Evolutionary conservation across 2,113 vertebrate genomes (phyloP), one percentile per base, ranked within the genome.

Genomic region (Cygnus buccinator): DNA sequence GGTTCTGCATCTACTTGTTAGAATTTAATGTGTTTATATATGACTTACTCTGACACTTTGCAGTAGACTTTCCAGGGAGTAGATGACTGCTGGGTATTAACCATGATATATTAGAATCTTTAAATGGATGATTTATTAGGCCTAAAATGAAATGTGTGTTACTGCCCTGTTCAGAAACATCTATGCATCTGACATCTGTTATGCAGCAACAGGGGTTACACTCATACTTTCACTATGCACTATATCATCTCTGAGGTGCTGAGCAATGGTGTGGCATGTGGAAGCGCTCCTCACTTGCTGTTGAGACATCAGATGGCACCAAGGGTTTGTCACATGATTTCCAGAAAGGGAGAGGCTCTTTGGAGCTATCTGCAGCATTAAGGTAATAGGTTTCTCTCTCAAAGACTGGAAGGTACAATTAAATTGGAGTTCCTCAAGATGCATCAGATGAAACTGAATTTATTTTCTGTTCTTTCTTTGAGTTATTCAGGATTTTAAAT

Each of bases 371-470:
- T 85, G 48, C 29, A 43, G 7, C 1, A 19, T 57, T 57, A 48
- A 31, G n/a, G 43, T 31, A 12, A 19, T 39, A 13, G 43, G 3
- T 29, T 72, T 81, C 25, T 13, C 31, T 31, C 46, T 55, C 16
- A 29, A 61, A 61, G 29, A 7, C 41, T 22, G 35, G 48, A 35
- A 80, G 21, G 33, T 33, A 20, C 23, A 63, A 39, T 41, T 81
- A 50, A 73, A 37, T 20, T 37, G 39, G 8, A 59, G 62, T 66
- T 87, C n/a, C 48, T 86, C 7, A n/a, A n/a, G 21, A 20, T 17
- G 26, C 1, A 0, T 5, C 0, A 11, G 52, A 16, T 0, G 0
- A 43, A 83, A 70, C 21, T 21, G 1, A 19, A 11, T 57, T 70
- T 59, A 9, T 67, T 84, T 26, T 28, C 8, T 83, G 61, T 77